Conservation (phyloP, 2,888 invertebrate genomes). For the Pyrochroa serraticornis region DNA sequence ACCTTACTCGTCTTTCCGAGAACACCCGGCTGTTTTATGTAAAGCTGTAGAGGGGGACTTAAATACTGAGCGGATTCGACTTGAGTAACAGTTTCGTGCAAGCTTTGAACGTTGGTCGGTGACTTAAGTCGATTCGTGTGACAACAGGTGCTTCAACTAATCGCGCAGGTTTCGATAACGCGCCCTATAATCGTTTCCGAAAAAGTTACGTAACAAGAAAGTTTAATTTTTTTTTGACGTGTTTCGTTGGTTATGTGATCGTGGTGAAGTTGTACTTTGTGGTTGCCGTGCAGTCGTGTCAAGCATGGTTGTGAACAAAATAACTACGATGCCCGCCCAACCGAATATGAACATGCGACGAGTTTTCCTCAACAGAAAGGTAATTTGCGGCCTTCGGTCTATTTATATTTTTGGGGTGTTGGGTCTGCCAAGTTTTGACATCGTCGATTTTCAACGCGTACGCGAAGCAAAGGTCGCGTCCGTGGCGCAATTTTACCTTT, state of each 20-base stretch:
- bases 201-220: slow-evolving; percentile 3
- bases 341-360: slow-evolving; percentile 51
- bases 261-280: background rate
- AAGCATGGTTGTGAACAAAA: slow-evolving; percentile 56
- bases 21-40: slow-evolving; percentile 12
- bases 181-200: background rate
- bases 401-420: background rate
- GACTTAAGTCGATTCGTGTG: background rate
- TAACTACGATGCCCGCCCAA: slow-evolving; percentile 51
- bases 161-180: background rate
- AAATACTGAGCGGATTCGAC: slow-evolving; percentile 26
- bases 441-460: background rate
- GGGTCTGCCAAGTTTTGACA: slow-evolving; percentile 1
- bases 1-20: slow-evolving; percentile 13
- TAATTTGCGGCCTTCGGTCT: slow-evolving; percentile 28
- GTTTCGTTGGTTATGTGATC: slow-evolving; percentile 2
- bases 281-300: slow-evolving; percentile 3
- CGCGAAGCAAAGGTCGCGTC: background rate
- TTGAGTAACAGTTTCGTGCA: slow-evolving; percentile 24
- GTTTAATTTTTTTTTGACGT: slow-evolving; percentile 25
- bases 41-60: slow-evolving; percentile 27
- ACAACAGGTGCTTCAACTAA: background rate
- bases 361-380: slow-evolving; percentile 52
- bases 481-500: background rate
- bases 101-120: background rate